A percentile compares a stretch with the other conserved stretches of the same genome.
These are phyloP conservation scores for Drosophila basisetae DNA, from an alignment of 2,888 invertebrate genomes.

Conservation along the genomic window DNA sequence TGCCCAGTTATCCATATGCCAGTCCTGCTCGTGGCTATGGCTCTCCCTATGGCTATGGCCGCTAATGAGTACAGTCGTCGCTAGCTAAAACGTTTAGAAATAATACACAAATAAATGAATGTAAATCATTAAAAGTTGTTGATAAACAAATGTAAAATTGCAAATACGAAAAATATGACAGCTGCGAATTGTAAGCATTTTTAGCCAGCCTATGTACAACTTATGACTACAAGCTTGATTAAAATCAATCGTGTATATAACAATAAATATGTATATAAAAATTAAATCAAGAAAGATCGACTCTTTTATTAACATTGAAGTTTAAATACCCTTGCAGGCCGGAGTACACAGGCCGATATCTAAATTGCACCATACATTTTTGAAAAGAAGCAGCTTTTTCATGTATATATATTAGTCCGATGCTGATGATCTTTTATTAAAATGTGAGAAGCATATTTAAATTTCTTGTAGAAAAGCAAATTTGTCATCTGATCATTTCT, in stretches of 20 bases:
- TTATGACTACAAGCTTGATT: background rate
- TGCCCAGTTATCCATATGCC: slow-evolving; percentile 33
- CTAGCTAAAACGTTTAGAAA: background rate
- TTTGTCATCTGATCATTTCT: background rate
- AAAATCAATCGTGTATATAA: slow-evolving; percentile 23
- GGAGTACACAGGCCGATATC: background rate
- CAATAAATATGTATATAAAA: slow-evolving; percentile 15
- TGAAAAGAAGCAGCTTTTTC: background rate
- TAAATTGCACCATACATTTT: background rate
- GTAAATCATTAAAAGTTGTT: background rate
- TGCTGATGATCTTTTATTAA: background rate
- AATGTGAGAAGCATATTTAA: background rate
- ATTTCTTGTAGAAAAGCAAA: background rate
- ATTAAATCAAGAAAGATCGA: background rate
- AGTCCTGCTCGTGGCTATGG: slow-evolving; percentile 49
- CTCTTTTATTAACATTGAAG: background rate
- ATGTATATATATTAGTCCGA: background rate
- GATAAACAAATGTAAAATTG: background rate
- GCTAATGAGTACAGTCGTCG: slow-evolving; percentile 16
- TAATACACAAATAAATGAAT: background rate
- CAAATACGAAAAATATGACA: background rate
- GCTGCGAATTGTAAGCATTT: background rate
- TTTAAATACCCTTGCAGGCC: background rate
- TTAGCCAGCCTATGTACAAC: background rate
- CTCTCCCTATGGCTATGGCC: slow-evolving; percentile 47